These are phyloP conservation scores for Toxotes chatareus DNA, from an alignment of 2,113 vertebrate species.

Conservation along the genomic window DNA sequence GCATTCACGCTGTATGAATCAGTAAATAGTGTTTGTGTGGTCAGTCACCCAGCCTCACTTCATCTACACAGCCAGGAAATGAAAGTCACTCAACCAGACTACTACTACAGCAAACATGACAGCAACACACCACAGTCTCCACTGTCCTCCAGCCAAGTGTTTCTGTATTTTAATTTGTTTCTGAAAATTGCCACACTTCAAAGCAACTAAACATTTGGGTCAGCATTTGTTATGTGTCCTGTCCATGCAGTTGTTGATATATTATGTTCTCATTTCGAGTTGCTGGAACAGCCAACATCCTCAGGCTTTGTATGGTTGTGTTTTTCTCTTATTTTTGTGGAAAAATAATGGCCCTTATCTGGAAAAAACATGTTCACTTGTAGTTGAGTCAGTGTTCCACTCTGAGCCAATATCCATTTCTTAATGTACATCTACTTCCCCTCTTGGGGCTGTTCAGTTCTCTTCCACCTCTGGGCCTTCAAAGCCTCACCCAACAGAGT, in stretches of 20 bases:
- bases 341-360: conserved; percentile 67
- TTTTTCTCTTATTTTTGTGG: conserved; percentile 37
- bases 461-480: conserved; percentile 34
- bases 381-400: conserved; percentile 24
- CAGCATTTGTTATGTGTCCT: conserved; percentile 54
- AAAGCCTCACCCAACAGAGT: conserved; percentile 37
- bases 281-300: conserved; percentile 47
- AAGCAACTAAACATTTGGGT: conserved; percentile 51
- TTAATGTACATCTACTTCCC: conserved; percentile 54
- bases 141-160: conserved; percentile 46
- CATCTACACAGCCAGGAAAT: conserved; percentile 25
- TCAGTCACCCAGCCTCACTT: not conserved
- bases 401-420: conserved; percentile 55
- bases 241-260: conserved; percentile 49
- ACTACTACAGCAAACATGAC: conserved; percentile 39
- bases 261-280: conserved; percentile 40
- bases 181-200: conserved; percentile 52
- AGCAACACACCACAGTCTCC: conserved; percentile 11
- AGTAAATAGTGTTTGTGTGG: conserved; percentile 19
- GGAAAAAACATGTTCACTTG: conserved; percentile 59
- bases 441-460: conserved; percentile 14
- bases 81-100: conserved; percentile 44
- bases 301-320: conserved; percentile 30
- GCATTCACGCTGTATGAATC: conserved; percentile 2
- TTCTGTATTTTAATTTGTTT: conserved; percentile 46